Evolutionary conservation across 2,113 vertebrate species (phyloP).

Genomic region (Nestor notabilis): DNA sequence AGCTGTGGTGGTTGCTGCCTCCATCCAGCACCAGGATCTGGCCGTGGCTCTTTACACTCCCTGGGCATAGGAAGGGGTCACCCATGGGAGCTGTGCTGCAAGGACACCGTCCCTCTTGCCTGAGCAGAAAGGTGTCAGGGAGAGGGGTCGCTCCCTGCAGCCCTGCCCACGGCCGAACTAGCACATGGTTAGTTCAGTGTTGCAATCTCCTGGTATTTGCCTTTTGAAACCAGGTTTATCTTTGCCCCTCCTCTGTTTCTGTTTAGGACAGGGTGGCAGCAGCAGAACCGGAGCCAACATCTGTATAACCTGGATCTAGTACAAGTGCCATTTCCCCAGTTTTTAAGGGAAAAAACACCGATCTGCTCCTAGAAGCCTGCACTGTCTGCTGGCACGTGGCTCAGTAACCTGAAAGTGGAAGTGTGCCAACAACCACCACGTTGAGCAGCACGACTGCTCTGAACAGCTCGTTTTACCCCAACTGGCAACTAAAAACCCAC

Average conservation of each 20-base stretch:
- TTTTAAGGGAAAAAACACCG: background rate
- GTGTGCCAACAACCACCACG: accelerated
- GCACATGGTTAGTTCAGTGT: accelerated
- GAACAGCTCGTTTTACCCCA: no score
- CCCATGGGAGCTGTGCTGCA: accelerated
- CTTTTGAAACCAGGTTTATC: background rate
- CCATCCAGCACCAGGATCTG: accelerated
- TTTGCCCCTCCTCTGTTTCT: background rate
- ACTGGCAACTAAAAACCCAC: background rate
- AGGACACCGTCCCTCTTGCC: background rate
- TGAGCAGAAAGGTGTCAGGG: background rate
- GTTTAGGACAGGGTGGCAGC: background rate
- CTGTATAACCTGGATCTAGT: accelerated
- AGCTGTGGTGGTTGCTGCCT: accelerated
- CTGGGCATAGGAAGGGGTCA: accelerated
- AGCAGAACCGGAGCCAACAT: background rate
- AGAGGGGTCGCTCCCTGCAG: background rate
- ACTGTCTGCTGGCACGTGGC: accelerated
- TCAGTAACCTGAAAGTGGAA: no score
- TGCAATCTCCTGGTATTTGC: background rate
- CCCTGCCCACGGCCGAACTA: no score
- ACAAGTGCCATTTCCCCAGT: accelerated
- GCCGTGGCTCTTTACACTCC: background rate
- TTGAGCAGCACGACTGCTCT: accelerated
- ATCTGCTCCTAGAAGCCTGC: no score